These are phyloP conservation scores for Cordylochernes scorpioides DNA, from an alignment of 2,888 invertebrate genomes.

Conservation along the genomic window DNA sequence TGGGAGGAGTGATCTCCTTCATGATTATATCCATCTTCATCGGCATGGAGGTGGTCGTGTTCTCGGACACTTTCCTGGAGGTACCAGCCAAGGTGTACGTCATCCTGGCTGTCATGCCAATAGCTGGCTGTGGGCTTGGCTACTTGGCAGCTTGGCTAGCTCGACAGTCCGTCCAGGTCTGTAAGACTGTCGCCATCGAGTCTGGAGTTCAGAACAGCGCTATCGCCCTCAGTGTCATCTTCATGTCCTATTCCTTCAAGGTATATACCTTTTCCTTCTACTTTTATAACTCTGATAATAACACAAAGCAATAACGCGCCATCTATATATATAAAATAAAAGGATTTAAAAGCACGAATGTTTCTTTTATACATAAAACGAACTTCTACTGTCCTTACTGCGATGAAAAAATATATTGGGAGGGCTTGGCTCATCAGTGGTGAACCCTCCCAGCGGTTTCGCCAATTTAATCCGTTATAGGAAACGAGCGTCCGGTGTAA, in stretches of 20 bases:
- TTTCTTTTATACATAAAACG: too few relatives aligned
- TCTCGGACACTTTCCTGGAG: constrained; percentile 16
- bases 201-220: constrained; percentile 18
- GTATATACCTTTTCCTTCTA: too few relatives aligned
- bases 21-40: constrained; percentile 13
- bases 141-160: constrained; percentile 13
- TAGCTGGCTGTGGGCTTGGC: constrained; percentile 16
- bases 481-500: too few relatives aligned
- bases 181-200: constrained; percentile 17
- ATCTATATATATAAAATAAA: too few relatives aligned
- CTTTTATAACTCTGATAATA: too few relatives aligned
- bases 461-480: too few relatives aligned
- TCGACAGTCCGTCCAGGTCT: constrained; percentile 9
- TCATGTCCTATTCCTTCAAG: constrained; percentile 13
- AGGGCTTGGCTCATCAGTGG: too few relatives aligned
- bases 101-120: constrained; percentile 15
- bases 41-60: constrained; percentile 14
- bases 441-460: too few relatives aligned
- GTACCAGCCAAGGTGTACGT: constrained; percentile 15
- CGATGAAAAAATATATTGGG: too few relatives aligned
- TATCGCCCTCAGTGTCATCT: constrained; percentile 17
- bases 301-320: too few relatives aligned
- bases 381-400: too few relatives aligned
- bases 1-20: constrained; percentile 16
- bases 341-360: too few relatives aligned